Evolutionary conservation across 2,888 invertebrate genomes (phyloP).

Genomic region (Teinopalpus imperialis): DNA sequence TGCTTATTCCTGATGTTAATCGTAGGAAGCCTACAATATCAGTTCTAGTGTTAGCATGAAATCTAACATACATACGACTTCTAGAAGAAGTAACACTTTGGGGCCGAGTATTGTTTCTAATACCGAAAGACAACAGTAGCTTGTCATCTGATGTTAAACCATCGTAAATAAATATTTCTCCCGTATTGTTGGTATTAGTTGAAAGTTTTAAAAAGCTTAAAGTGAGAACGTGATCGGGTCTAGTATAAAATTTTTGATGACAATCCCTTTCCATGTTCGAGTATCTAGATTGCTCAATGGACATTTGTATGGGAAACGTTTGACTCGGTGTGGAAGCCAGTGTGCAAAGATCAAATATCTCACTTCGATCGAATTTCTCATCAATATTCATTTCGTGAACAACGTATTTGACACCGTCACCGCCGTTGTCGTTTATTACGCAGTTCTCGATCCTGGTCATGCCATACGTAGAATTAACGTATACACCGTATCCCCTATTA

Average conservation of each 20-base stretch:
- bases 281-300: conserved; percentile 89
- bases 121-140: conserved; percentile 85
- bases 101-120: conserved; percentile 93
- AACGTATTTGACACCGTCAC: conserved; percentile 94
- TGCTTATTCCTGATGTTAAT: conserved; percentile 88
- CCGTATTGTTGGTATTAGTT: conserved; percentile 88
- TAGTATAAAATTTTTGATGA: conserved; percentile 90
- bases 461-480: conserved; percentile 94
- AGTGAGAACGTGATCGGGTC: conserved; percentile 90
- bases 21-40: conserved; percentile 90
- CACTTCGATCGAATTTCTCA: conserved; percentile 87
- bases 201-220: conserved; percentile 92
- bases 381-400: conserved; percentile 90
- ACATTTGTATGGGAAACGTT: conserved; percentile 92
- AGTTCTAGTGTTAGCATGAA: conserved; percentile 87
- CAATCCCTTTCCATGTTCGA: conserved; percentile 87
- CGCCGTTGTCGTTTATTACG: conserved; percentile 91
- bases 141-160: conserved; percentile 87
- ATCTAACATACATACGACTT: conserved; percentile 90
- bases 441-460: conserved; percentile 90
- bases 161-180: conserved; percentile 89
- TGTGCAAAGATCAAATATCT: conserved; percentile 92
- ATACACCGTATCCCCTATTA: conserved; percentile 94
- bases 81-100: conserved; percentile 93
- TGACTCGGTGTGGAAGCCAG: conserved; percentile 91